Percentiles rank a stretch among this genome's conserved stretches.
Conservation (phyloP, 2,888 invertebrate genomes). For the Nephrocerus scutellatus region DNA sequence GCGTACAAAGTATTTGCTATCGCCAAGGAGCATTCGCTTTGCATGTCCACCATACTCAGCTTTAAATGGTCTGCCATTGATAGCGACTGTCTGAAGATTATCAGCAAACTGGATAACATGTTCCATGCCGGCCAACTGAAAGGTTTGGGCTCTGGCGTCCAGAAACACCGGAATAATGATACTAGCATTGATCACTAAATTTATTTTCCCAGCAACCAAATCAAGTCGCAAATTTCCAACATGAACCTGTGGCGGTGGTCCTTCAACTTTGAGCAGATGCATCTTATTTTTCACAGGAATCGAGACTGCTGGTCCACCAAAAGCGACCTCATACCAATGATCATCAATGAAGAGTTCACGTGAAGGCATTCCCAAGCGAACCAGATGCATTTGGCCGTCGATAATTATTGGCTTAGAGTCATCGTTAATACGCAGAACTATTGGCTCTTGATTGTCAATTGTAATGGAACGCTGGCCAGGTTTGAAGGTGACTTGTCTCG, state of each 20-base stretch:
- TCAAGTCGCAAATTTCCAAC: conserved; percentile 78
- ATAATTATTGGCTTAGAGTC: conserved; percentile 66
- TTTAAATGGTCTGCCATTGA: conserved; percentile 70
- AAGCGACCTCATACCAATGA: conserved; percentile 84
- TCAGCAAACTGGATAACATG: conserved; percentile 76
- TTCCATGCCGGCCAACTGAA: conserved; percentile 63
- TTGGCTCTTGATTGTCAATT: conserved; percentile 69
- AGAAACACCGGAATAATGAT: conserved; percentile 73
- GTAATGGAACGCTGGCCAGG: conserved; percentile 68
- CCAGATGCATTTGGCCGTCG: conserved; percentile 65
- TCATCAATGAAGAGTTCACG: conserved; percentile 86
- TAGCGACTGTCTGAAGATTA: conserved; percentile 64
- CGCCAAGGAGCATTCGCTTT: conserved; percentile 66
- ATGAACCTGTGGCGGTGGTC: conserved; percentile 88
- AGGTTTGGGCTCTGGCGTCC: conserved; percentile 76
- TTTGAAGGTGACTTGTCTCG: conserved; percentile 76
- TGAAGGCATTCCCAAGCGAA: conserved; percentile 86
- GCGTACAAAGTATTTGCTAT: conserved; percentile 70
- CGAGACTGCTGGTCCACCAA: conserved; percentile 78
- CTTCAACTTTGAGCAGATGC: conserved; percentile 75
- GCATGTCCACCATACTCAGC: conserved; percentile 80
- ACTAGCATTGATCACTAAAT: conserved; percentile 73
- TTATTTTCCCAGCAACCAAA: conserved; percentile 76
- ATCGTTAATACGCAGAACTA: conserved; percentile 59
- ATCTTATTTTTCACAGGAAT: conserved; percentile 72